These are phyloP conservation scores for Drosophila affinis DNA, from an alignment of 2,888 invertebrate species.

Conservation along the genomic window DNA sequence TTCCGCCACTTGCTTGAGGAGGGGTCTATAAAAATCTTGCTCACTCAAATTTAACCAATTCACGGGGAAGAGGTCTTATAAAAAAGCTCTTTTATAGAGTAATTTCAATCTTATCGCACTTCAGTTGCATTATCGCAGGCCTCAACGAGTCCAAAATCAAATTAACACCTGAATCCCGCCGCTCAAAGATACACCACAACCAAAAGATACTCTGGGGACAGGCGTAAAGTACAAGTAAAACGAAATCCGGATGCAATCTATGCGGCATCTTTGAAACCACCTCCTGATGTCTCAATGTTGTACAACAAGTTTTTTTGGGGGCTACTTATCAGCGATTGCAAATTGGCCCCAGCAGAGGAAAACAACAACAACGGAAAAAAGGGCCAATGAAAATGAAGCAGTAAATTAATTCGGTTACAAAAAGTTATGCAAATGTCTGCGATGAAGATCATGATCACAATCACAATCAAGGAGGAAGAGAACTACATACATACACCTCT, in stretches of 20 bases:
- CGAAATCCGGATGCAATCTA: conserved; percentile 51
- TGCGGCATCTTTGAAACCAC: conserved; percentile 34
- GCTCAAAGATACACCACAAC: neutral
- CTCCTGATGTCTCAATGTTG: conserved; percentile 65
- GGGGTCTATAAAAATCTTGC: conserved; percentile 60
- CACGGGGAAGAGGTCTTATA: conserved; percentile 21
- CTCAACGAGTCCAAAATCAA: conserved; percentile 64
- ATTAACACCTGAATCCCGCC: conserved; percentile 64
- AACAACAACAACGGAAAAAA: conserved; percentile 1
- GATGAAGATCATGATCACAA: neutral
- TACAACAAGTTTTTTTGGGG: conserved; percentile 34
- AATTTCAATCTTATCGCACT: conserved; percentile 69
- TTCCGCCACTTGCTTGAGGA: conserved; percentile 31
- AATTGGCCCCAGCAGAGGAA: neutral
- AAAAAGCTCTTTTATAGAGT: conserved; percentile 31
- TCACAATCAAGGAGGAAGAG: neutral
- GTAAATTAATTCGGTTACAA: conserved; percentile 67
- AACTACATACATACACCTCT: neutral
- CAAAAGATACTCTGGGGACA: conserved; percentile 5
- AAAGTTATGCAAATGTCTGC: conserved; percentile 61
- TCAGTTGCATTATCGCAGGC: conserved; percentile 53
- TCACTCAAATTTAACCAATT: conserved; percentile 17
- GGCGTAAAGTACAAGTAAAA: conserved; percentile 23
- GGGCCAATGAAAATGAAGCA: conserved; percentile 59
- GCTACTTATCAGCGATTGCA: conserved; percentile 22